Percentiles rank a stretch among this genome's conserved stretches.
phyloP scores from a whole-genome alignment of 2,888 invertebrate species.

The Autographa pulchrina region DNA sequence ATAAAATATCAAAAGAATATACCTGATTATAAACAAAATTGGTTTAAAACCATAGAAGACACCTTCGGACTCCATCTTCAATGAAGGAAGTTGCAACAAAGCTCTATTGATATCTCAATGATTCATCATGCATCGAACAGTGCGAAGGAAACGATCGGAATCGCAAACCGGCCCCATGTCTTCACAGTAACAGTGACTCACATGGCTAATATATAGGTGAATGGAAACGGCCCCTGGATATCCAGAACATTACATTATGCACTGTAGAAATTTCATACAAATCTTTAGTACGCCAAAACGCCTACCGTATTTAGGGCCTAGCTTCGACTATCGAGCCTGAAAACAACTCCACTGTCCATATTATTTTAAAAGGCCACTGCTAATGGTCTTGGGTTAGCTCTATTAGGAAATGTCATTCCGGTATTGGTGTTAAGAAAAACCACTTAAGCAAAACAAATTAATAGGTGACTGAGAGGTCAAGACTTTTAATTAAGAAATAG shows the following conservation, averaged over 20 bases:
- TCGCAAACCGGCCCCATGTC: conserved; percentile 31
- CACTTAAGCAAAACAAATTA: not conserved
- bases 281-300: too few relatives aligned
- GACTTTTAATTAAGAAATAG: conserved; percentile 9
- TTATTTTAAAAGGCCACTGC: not conserved
- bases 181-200: conserved; percentile 45
- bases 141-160: conserved; percentile 43
- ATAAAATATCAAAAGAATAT: too few relatives aligned
- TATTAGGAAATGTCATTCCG: too few relatives aligned
- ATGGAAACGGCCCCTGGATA: not conserved
- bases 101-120: conserved; percentile 43
- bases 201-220: conserved; percentile 32
- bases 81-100: conserved; percentile 20
- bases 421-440: too few relatives aligned
- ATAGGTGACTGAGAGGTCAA: not conserved
- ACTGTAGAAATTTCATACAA: too few relatives aligned
- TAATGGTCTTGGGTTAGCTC: not conserved
- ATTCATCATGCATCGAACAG: conserved; percentile 51
- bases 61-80: not conserved
- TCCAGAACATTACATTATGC: not conserved
- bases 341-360: not conserved
- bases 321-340: too few relatives aligned
- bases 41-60: not conserved
- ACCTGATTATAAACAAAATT: too few relatives aligned
- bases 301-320: too few relatives aligned